These are phyloP conservation scores for Danio kyathit DNA, from an alignment of 2,797 vertebrate genomes.

Conservation along the genomic window DNA sequence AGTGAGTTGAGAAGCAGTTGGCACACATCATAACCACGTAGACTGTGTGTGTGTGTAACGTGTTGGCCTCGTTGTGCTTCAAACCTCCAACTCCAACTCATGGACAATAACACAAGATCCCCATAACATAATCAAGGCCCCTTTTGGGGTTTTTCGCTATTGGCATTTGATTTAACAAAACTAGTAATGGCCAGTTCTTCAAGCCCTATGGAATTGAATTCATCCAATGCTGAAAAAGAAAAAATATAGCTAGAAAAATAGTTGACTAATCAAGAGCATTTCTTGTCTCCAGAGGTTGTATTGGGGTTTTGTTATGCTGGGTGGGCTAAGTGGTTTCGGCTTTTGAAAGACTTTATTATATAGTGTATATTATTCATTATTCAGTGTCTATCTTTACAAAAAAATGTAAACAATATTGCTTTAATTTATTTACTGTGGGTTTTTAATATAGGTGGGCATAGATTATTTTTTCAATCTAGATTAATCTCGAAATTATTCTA, in stretches of 20 bases:
- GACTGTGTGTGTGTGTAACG: constrained; percentile 31
- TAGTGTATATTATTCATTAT: too few relatives aligned
- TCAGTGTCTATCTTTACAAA: too few relatives aligned
- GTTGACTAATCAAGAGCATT: too few relatives aligned
- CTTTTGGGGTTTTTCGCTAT: constrained; percentile 53
- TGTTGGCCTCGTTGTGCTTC: constrained; percentile 45
- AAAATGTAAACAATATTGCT: too few relatives aligned
- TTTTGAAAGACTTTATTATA: too few relatives aligned
- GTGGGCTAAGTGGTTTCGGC: too few relatives aligned
- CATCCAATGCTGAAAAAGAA: background rate
- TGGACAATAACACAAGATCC: constrained; percentile 49
- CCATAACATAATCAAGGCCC: constrained; percentile 59
- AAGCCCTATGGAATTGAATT: background rate
- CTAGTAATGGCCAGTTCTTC: constrained; percentile 40
- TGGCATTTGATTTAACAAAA: constrained; percentile 58
- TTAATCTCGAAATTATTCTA: too few relatives aligned
- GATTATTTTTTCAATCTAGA: too few relatives aligned
- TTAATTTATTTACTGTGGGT: too few relatives aligned
- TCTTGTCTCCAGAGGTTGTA: too few relatives aligned
- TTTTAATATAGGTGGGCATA: too few relatives aligned
- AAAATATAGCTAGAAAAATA: background rate
- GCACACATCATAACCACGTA: constrained; percentile 53
- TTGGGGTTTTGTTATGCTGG: too few relatives aligned
- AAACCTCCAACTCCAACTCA: constrained; percentile 48
- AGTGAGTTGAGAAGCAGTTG: constrained; percentile 32